Percentiles rank a stretch among this genome's conserved stretches.
Evolutionary conservation across 2,888 invertebrate genomes (phyloP).

Genomic region (Andricus curvator): DNA sequence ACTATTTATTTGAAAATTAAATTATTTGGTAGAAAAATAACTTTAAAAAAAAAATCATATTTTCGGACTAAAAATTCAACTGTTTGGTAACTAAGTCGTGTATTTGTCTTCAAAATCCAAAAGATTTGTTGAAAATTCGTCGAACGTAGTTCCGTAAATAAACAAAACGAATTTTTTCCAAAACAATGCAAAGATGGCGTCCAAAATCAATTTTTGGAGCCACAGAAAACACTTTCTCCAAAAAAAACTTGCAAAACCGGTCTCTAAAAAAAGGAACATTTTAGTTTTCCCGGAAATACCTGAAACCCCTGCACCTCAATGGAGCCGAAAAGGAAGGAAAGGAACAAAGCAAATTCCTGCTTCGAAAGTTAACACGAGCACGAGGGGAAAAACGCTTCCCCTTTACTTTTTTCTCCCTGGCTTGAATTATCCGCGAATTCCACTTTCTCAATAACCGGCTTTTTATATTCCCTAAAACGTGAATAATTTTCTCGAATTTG

Average conservation of each 20-base stretch:
- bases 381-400: background rate
- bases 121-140: no score
- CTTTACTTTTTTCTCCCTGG: constrained; percentile 42
- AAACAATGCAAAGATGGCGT: constrained; percentile 38
- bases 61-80: no score
- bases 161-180: constrained; percentile 5
- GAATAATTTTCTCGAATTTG: no score
- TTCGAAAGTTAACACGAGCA: background rate
- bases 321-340: background rate
- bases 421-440: constrained; percentile 45
- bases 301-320: background rate
- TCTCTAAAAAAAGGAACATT: background rate
- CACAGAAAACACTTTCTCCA: background rate
- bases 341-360: constrained; percentile 31
- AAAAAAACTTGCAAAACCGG: background rate
- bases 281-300: background rate
- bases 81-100: no score
- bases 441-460: constrained; percentile 41
- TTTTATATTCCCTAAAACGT: background rate
- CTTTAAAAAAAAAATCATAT: no score
- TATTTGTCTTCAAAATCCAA: no score
- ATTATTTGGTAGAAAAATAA: no score
- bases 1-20: no score
- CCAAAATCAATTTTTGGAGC: constrained; percentile 25
- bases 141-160: no score